Evolutionary conservation across 1,140 invertebrate genomes (phyloP), one percentile per base, ranked within the genome.

Genomic region (silkworm (Bombyx mori)): DNA sequence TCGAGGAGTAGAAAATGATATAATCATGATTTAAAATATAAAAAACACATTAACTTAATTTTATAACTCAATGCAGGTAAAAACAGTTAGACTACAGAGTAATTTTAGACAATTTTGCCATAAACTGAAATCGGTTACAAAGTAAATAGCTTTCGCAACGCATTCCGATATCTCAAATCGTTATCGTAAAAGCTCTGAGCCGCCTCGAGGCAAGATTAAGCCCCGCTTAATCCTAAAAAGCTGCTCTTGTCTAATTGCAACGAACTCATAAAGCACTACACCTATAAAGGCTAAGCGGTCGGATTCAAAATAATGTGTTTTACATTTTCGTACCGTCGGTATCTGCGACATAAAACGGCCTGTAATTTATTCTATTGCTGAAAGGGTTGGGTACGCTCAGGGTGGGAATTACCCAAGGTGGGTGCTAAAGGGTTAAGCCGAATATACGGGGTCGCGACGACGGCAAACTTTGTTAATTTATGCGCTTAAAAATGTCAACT

Each of bases 291-390:
- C 75, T 86, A 86, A 82, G 80, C 81, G 81, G 77, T 81, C 65
- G 81, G 81, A 86, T 86, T 79, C 79, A 82, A 79, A 84, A 82
- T 86, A 86, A 86, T 86, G 81, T 79, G 77, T 85, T 86, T 84
- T 77, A 86, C 80, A 86, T 86, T 86, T 85, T 85, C 76, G 79
- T 72, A 78, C 79, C 77, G 75, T 72, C 78, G 80, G 77, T 86
- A 86, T 86, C 81, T 81, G 73, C 74, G 79, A 83, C 80, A 85
- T 83, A 86, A 86, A 86, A 83, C 78, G 82, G 76, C 73, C 75
- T 79, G 82, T 86, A 86, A 86, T 86, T 83, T 86, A 86, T 86
- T 86, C 83, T 86, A 86, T 85, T 86, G 82, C 82, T 86, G 83
- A 86, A 86, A 86, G 83, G 83, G 83, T 86, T 75, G 81, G 78